Evolutionary conservation across 2,113 vertebrate species (phyloP), one percentile per base, ranked within the genome.

Genomic region (Hydrochoerus hydrochaeris): DNA sequence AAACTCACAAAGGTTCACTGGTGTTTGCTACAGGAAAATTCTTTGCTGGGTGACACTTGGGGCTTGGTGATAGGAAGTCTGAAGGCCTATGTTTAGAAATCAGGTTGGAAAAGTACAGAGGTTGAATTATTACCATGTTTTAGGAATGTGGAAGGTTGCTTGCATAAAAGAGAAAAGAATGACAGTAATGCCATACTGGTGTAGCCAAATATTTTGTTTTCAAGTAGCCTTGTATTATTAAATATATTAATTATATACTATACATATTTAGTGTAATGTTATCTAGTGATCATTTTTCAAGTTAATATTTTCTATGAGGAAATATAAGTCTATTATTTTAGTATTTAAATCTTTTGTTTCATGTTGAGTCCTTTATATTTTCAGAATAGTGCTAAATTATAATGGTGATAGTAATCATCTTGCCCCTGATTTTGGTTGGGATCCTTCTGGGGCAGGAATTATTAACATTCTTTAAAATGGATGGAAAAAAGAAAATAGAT

Each of bases 111-210:
- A 93, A 93, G 30, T 90, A 91, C 85, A 88, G 85, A 96, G 57
- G 44, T 65, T 93, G 77, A 93, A 49, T 90, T 92, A 91, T 96
- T 95, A 91, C 60, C 32, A 44, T 12, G 32, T 85, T 32, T 92
- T 95, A 90, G 54, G 46, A 90, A 91, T 96, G 95, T 93, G 80
- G 80, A 96, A 91, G 16, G 30, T 93, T 88, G 67, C 87, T 93
- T 95, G 81, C 60, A 91, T 92, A 54, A 95, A 93, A 95, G 90
- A 95, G 32, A 78, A 94, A 87, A 85, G 80, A 94, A 90, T 93
- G 41, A 63, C 87, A 94, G 35, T 81, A 81, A 90, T 80, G 44
- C 88, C 57, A 89, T 65, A 41, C 13, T 94, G 35, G 44, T 16
- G 30, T 91, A 58, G 41, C 58, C 35, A 5, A 60, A 49, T 92